Percentiles rank a stretch among this genome's conserved stretches.
Evolutionary conservation across 2,888 invertebrate genomes (phyloP).

Genomic region (Drosophila antonietae): DNA sequence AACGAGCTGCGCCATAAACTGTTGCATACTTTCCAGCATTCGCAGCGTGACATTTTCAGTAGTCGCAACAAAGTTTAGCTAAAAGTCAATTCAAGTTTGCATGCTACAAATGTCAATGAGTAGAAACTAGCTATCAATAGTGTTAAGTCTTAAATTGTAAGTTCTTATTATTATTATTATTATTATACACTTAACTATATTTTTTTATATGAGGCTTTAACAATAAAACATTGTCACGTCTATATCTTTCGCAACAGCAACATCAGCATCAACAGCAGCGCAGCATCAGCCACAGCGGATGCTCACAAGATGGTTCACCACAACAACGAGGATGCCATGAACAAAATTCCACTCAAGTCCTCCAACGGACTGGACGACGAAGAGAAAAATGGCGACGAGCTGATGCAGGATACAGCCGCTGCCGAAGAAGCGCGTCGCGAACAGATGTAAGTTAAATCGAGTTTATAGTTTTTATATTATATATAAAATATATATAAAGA

Average conservation of each 20-base stretch:
- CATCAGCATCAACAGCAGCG: slow-evolving; percentile 31
- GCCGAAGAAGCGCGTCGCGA: slow-evolving; percentile 81
- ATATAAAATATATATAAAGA: too few relatives aligned
- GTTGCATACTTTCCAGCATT: slow-evolving; percentile 35
- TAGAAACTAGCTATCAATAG: not conserved
- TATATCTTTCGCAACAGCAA: not conserved
- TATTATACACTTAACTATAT: not conserved
- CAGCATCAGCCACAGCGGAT: slow-evolving; percentile 66
- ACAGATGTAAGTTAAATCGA: slow-evolving; percentile 67
- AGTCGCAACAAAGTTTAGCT: not conserved
- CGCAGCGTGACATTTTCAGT: not conserved
- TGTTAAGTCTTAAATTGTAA: not conserved
- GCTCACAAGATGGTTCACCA: slow-evolving; percentile 82
- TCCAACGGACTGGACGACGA: slow-evolving; percentile 79
- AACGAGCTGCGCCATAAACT: slow-evolving; percentile 37
- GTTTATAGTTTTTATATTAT: not conserved
- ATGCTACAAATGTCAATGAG: not conserved
- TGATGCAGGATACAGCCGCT: slow-evolving; percentile 78
- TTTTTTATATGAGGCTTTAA: not conserved
- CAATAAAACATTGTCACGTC: not conserved
- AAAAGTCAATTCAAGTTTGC: not conserved
- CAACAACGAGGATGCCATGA: slow-evolving; percentile 82
- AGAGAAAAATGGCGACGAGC: slow-evolving; percentile 81
- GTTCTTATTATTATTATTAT: not conserved
- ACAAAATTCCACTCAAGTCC: slow-evolving; percentile 82